Evolutionary conservation across 2,888 invertebrate species (phyloP).

Genomic region (Drosophila kuntzei): DNA sequence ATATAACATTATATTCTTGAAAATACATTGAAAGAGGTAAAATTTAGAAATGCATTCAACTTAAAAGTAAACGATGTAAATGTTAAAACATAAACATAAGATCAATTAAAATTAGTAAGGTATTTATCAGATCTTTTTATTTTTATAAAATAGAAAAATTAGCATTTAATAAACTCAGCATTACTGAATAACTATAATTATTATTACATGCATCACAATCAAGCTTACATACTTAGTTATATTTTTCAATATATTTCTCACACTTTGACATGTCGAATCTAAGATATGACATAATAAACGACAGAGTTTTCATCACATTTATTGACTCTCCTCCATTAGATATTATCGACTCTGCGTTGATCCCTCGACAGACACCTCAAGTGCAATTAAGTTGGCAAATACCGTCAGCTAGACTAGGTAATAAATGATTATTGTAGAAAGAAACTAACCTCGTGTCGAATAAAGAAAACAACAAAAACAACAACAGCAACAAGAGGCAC

Average conservation of each 20-base stretch:
- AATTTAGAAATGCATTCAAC: too few relatives aligned
- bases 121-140: too few relatives aligned
- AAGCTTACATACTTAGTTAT: too few relatives aligned
- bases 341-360: slow-evolving; percentile 14
- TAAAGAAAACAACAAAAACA: slow-evolving; percentile 8
- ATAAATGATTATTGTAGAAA: slow-evolving; percentile 37
- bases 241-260: neutral
- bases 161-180: too few relatives aligned
- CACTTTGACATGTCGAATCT: neutral
- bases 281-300: neutral
- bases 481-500: slow-evolving; percentile 44
- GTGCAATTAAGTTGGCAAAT: slow-evolving; percentile 59
- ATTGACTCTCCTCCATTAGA: neutral
- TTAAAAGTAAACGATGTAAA: too few relatives aligned
- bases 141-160: too few relatives aligned
- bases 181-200: too few relatives aligned
- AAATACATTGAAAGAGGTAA: too few relatives aligned
- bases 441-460: slow-evolving; percentile 30
- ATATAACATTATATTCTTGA: too few relatives aligned
- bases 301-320: neutral
- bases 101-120: too few relatives aligned
- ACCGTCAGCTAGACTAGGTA: slow-evolving; percentile 12
- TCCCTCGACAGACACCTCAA: slow-evolving; percentile 45
- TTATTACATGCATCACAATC: too few relatives aligned
- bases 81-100: too few relatives aligned